These are phyloP conservation scores for Branchipolynoe longqiensis DNA, from an alignment of 2,888 invertebrate species.

Conservation along the genomic window DNA sequence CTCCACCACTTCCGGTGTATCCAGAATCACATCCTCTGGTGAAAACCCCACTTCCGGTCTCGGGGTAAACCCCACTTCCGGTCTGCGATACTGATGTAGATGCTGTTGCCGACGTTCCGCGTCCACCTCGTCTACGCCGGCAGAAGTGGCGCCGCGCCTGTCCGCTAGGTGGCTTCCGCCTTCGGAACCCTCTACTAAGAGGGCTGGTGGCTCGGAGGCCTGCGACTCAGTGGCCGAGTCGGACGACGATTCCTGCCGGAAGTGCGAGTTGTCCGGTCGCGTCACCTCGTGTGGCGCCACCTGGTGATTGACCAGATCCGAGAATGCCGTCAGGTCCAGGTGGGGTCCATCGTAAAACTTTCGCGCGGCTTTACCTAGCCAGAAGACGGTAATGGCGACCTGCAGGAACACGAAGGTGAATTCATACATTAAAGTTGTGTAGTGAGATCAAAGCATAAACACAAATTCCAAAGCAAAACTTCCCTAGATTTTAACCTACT, in stretches of 20 bases:
- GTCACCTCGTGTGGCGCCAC: slow-evolving; percentile 30
- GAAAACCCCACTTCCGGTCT: neutral
- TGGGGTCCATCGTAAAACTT: slow-evolving; percentile 74
- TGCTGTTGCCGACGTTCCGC: neutral
- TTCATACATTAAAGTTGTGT: no score
- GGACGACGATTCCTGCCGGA: slow-evolving; percentile 23
- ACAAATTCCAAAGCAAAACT: no score
- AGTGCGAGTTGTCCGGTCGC: slow-evolving; percentile 20
- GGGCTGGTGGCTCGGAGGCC: neutral
- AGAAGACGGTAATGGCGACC: slow-evolving; percentile 80
- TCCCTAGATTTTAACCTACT: no score
- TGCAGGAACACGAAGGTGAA: slow-evolving; percentile 66
- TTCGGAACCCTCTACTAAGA: neutral
- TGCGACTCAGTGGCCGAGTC: slow-evolving; percentile 54
- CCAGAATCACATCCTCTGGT: neutral
- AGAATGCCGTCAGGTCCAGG: slow-evolving; percentile 79
- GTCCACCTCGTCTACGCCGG: no score
- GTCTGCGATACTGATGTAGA: no score
- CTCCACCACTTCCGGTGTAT: neutral
- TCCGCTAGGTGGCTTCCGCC: no score
- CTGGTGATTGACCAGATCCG: slow-evolving; percentile 69
- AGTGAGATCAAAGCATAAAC: no score
- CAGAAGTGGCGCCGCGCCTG: no score
- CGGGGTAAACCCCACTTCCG: neutral
- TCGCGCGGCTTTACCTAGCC: slow-evolving; percentile 76